Evolutionary conservation across 30 jellyfish, hydroid and myxozoan genomes (phyloP).

Genomic region (Hydractinia symbiolongicarpus): DNA sequence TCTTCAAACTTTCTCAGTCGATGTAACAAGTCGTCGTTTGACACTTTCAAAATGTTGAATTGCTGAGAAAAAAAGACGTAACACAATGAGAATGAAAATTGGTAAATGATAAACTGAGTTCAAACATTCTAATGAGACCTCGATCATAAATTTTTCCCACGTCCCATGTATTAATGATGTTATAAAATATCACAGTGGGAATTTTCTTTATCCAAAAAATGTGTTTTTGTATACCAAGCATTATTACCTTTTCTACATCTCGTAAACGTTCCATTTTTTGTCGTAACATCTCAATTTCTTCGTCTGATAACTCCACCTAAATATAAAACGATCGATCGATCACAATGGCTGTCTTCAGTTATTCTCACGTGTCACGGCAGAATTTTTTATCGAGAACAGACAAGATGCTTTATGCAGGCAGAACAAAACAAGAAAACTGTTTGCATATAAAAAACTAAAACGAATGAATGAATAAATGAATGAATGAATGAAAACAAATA

Average conservation of each 20-base stretch:
- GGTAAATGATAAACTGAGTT: neutral
- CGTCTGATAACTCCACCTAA: conserved; percentile 49
- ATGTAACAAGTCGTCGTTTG: conserved; percentile 31
- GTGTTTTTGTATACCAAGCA: neutral
- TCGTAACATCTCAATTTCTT: conserved; percentile 42
- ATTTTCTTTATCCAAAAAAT: neutral
- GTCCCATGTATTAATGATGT: no score
- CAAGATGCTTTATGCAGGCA: neutral
- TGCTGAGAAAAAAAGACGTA: conserved; percentile 30
- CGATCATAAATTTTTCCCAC: no score
- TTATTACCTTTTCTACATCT: conserved; percentile 46
- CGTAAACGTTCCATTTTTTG: conserved; percentile 45
- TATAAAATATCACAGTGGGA: no score
- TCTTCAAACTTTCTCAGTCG: conserved; percentile 23
- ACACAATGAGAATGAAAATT: neutral
- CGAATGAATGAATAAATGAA: no score
- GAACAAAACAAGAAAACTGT: neutral
- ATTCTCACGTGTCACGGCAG: no score
- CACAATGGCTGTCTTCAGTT: no score
- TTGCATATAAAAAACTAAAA: neutral
- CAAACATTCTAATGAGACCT: no score
- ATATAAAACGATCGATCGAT: neutral
- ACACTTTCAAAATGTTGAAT: conserved; percentile 27
- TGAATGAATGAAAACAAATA: no score
- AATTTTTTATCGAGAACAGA: neutral